phyloP scores from a whole-genome alignment of 2,113 vertebrate species.

The Semicossyphus pulcher region DNA sequence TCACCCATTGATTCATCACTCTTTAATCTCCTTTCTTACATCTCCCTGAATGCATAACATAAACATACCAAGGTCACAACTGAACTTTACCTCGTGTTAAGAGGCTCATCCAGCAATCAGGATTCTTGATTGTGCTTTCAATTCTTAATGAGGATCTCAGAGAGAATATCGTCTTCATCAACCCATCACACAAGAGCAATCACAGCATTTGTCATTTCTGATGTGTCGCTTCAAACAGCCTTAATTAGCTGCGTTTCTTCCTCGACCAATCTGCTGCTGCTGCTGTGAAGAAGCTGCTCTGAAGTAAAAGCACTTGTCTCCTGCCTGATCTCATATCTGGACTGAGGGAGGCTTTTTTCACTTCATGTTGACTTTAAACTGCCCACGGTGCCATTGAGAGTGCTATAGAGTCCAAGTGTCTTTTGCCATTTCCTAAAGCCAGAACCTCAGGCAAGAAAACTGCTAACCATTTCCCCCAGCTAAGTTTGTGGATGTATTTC shows the following conservation, averaged over 20 bases:
- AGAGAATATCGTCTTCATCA: conserved; percentile 35
- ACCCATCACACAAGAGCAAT: conserved; percentile 56
- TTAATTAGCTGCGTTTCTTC: conserved; percentile 61
- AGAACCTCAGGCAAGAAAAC: neutral
- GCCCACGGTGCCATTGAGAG: too few relatives aligned
- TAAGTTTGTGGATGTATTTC: too few relatives aligned
- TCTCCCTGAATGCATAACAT: conserved; percentile 6
- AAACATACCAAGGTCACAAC: conserved; percentile 56
- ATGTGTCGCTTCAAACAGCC: conserved; percentile 58
- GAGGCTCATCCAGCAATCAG: conserved; percentile 66
- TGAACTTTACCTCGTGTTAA: conserved; percentile 53
- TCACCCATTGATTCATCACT: neutral
- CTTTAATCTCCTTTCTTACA: neutral
- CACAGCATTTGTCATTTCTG: too few relatives aligned
- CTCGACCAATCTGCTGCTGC: neutral
- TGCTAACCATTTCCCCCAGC: too few relatives aligned
- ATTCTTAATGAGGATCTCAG: conserved; percentile 66
- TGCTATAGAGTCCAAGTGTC: too few relatives aligned
- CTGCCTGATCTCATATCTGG: neutral
- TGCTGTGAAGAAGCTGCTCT: conserved; percentile 40
- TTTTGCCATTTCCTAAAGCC: conserved; percentile 42
- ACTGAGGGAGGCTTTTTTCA: too few relatives aligned
- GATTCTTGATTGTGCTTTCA: conserved; percentile 73
- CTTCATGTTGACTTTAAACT: too few relatives aligned
- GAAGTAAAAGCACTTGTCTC: too few relatives aligned